These are phyloP conservation scores for Lasioglossum oenotherae DNA, from an alignment of 2,888 invertebrate genomes.

Conservation along the genomic window DNA sequence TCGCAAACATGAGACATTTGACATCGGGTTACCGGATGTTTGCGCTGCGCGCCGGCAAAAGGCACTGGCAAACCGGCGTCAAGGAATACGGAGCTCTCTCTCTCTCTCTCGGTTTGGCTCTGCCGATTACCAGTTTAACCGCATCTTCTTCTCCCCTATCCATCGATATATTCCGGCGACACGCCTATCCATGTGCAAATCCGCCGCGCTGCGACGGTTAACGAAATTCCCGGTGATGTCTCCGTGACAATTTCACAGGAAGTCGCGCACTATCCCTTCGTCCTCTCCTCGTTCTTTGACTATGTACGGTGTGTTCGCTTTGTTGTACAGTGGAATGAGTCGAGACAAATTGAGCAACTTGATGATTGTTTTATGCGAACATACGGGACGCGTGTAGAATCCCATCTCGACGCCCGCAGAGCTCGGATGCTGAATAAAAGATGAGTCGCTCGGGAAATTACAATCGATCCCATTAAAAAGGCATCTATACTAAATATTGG, in stretches of 20 bases:
- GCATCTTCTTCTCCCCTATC: slow-evolving; percentile 54
- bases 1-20: slow-evolving; percentile 63
- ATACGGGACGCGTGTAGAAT: not conserved
- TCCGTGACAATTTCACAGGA: not conserved
- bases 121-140: slow-evolving; percentile 65
- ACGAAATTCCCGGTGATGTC: not conserved
- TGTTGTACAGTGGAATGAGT: not conserved
- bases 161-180: slow-evolving; percentile 53
- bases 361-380: not conserved
- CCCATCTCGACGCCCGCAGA: not conserved
- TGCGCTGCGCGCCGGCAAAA: slow-evolving; percentile 55
- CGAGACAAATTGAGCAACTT: not conserved
- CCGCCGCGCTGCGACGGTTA: not conserved
- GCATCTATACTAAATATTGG: slow-evolving; percentile 12
- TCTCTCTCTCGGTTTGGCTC: slow-evolving; percentile 23
- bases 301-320: not conserved
- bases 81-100: slow-evolving; percentile 31
- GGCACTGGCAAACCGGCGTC: slow-evolving; percentile 42
- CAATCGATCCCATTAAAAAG: slow-evolving; percentile 8
- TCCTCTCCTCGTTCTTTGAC: not conserved
- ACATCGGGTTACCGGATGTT: slow-evolving; percentile 64
- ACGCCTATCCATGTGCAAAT: slow-evolving; percentile 50
- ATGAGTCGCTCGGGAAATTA: slow-evolving; percentile 18
- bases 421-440: slow-evolving; percentile 7
- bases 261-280: not conserved